Base-by-base conservation (phyloP, 1,140 invertebrate genomes). In the Orussus abietinus region DNA sequence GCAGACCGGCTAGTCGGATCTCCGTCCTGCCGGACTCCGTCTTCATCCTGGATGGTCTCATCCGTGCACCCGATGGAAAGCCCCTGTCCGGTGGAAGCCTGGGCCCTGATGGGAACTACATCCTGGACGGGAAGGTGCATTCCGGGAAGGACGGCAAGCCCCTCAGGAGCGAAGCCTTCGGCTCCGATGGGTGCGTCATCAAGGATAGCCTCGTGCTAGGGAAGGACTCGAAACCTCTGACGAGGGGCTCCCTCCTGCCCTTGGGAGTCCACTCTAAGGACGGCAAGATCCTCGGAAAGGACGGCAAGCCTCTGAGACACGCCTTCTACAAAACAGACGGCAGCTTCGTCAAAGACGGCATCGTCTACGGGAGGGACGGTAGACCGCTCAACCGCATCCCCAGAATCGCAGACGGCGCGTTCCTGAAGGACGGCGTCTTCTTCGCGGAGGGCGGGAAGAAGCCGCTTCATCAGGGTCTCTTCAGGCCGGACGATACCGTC, bases 321-420 rank as follows among this genome's bases (percentile, higher is more conserved):
- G 68, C 69, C 9, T 61, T 55, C 1, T 71, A 71, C 37, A 62
- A 49, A 47, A 70, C 70, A 1, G 68, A 72, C 22, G 68, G 69
- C 3, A 59, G 66, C 4, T 38, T 44, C 0, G 55, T 69, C 6
- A 72, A 72, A 20, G 69, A 72, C 6, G 68, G 69, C 3, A 17
- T 66, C 3, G 19, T 72, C 13, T 64, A 61, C 17, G 52, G 55
- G 15, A 71, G 69, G 32, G 68, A 72, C 33, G 62, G 63, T 14
- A 72, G 63, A 38, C 41, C 59, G 3, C 46, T 72, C 15, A 69
- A 56, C 40, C 69, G 71, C 45, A 68, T 62, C n/a, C 71, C 68
- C 1, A 29, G 71, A n/a, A 37, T 72, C 5, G 68, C 69, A 3
- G 48, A 38, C 12, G 68, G 69, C 34, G 59, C 64, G 18, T 58